phyloP scores from a whole-genome alignment of 1,140 invertebrate genomes.

The Scaptodrosophila lebanonensis region DNA sequence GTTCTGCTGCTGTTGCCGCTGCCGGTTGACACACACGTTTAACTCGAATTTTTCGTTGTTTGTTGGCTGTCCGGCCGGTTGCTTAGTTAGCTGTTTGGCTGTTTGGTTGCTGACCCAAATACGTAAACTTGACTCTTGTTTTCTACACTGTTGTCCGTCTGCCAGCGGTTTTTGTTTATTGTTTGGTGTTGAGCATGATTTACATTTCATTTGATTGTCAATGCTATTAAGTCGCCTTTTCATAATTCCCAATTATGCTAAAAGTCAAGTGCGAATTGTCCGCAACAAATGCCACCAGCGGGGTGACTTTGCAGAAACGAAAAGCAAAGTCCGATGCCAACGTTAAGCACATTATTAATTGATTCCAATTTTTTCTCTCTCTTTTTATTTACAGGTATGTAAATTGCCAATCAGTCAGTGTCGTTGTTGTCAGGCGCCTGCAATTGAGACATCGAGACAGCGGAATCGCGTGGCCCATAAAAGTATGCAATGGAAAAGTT shows the following conservation, averaged over 20 bases:
- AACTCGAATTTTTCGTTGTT: conserved; percentile 26
- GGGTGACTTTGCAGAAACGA: conserved; percentile 26
- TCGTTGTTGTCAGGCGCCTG: background rate
- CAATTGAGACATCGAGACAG: conserved; percentile 55
- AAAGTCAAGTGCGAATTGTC: no score
- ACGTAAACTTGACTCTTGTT: conserved; percentile 51
- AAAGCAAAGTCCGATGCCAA: conserved; percentile 3
- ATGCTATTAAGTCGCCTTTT: no score
- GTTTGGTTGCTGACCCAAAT: conserved; percentile 53
- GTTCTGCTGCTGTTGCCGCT: no score
- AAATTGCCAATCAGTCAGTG: conserved; percentile 14
- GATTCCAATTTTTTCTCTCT: conserved; percentile 12
- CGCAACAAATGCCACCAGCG: no score
- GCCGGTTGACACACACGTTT: conserved; percentile 42
- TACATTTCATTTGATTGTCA: conserved; percentile 30
- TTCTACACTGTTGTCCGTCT: conserved; percentile 39
- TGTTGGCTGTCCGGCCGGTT: conserved; percentile 6
- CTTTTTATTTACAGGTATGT: conserved; percentile 42
- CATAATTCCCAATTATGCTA: no score
- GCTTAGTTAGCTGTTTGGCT: conserved; percentile 9
- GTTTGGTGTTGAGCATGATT: conserved; percentile 27
- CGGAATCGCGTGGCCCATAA: conserved; percentile 39
- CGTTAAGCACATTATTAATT: conserved; percentile 19
- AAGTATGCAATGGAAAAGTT: conserved; percentile 67
- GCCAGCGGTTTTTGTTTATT: conserved; percentile 7